phyloP scores from a whole-genome alignment of 1,140 invertebrate species.

The Mya arenaria region DNA sequence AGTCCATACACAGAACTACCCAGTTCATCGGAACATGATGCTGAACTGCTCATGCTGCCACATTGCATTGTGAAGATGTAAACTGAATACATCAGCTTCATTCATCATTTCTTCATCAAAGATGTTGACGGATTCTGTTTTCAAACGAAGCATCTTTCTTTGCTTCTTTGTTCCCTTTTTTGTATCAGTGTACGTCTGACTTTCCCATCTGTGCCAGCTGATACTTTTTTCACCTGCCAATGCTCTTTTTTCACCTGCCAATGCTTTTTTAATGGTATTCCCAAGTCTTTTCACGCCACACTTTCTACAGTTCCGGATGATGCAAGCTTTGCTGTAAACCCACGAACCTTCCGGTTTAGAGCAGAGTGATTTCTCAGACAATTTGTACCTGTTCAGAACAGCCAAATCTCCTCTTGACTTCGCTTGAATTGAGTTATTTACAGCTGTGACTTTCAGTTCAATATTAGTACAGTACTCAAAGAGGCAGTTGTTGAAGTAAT shows the following conservation, averaged over 20 bases:
- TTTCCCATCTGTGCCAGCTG: background rate
- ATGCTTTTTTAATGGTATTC: background rate
- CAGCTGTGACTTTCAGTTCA: too few relatives aligned
- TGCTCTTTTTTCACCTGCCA: too few relatives aligned
- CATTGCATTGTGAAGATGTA: too few relatives aligned
- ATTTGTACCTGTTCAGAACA: too few relatives aligned
- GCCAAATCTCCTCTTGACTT: too few relatives aligned
- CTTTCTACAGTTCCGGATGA: background rate
- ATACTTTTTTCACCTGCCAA: background rate
- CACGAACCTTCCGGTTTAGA: background rate
- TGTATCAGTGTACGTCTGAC: background rate
- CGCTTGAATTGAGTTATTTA: too few relatives aligned
- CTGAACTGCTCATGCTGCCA: background rate
- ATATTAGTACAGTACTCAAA: conserved; percentile 3
- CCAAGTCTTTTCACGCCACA: background rate
- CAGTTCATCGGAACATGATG: background rate
- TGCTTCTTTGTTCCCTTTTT: background rate
- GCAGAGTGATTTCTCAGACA: too few relatives aligned
- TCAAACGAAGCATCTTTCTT: background rate
- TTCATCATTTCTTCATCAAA: background rate
- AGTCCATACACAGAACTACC: conserved; percentile 44
- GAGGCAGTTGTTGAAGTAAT: background rate
- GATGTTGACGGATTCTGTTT: background rate
- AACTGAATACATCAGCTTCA: background rate
- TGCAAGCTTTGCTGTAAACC: background rate